A percentile compares a stretch with the other conserved stretches of the same genome.
phyloP scores from a whole-genome alignment of 2,797 vertebrate genomes.

The Molossus alvarezi region DNA sequence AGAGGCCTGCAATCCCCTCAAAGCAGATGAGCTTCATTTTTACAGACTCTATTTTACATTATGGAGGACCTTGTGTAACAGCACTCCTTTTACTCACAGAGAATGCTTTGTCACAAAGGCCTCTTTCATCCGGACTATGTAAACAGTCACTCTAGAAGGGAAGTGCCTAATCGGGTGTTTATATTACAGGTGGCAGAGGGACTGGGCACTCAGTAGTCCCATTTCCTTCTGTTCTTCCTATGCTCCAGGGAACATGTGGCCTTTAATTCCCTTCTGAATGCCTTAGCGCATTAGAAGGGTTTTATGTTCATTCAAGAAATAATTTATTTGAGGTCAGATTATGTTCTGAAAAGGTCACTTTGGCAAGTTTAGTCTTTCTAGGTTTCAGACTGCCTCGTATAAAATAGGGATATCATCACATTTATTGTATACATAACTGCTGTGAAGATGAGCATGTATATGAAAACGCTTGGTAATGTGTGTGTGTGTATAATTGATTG shows the following conservation, averaged over 20 bases:
- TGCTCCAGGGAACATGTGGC: conserved; percentile 23
- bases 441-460: neutral
- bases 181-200: neutral
- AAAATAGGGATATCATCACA: neutral
- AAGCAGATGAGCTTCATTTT: neutral
- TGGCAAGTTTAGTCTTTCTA: neutral
- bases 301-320: conserved; percentile 30
- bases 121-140: neutral
- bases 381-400: neutral
- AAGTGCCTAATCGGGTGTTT: neutral
- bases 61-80: neutral
- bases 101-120: neutral
- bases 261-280: conserved; percentile 9
- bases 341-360: conserved; percentile 59
- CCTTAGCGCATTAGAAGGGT: neutral
- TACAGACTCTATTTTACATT: neutral
- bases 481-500: neutral
- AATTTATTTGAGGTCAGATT: conserved; percentile 56
- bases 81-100: neutral
- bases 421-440: neutral
- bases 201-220: neutral
- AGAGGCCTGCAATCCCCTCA: neutral
- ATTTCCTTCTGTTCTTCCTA: conserved; percentile 13
- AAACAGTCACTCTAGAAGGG: neutral
- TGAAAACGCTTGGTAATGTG: neutral